Conservation (phyloP, 2,888 invertebrate species). For the Sinotaia quadrata region DNA sequence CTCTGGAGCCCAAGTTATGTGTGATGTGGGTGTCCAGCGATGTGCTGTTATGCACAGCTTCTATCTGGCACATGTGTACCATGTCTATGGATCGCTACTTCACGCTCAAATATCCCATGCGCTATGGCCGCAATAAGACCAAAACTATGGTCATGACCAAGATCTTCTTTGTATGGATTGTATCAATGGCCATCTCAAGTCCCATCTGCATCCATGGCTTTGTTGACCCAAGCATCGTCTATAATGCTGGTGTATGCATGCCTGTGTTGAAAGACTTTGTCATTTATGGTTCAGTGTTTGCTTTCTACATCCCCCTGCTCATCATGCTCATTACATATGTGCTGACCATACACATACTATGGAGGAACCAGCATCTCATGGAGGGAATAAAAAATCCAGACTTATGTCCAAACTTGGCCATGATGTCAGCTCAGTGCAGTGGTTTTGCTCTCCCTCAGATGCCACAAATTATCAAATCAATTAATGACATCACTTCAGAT, state of each 20-base stretch:
- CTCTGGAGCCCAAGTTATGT: conserved; percentile 81
- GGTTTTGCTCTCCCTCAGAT: conserved; percentile 37
- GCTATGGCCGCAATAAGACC: conserved; percentile 71
- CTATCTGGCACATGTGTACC: conserved; percentile 77
- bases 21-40: conserved; percentile 79
- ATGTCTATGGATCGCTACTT: conserved; percentile 82
- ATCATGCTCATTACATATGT: conserved; percentile 96
- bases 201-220: conserved; percentile 70
- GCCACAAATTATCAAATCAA: conserved; percentile 18
- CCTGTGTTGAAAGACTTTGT: conserved; percentile 63
- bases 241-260: conserved; percentile 57
- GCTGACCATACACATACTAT: conserved; percentile 88
- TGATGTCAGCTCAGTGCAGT: conserved; percentile 37
- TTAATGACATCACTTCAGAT: background rate
- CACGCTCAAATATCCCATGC: conserved; percentile 93
- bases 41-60: conserved; percentile 75
- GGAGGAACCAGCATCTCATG: conserved; percentile 78
- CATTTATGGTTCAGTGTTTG: conserved; percentile 92
- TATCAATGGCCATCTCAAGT: conserved; percentile 78
- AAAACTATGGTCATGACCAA: conserved; percentile 77
- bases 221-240: conserved; percentile 58
- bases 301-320: conserved; percentile 94
- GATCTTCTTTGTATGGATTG: conserved; percentile 93
- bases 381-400: conserved; percentile 48
- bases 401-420: conserved; percentile 33